Evolutionary conservation across 1,140 invertebrate genomes (phyloP), one percentile per base, ranked within the genome.

Genomic region (Ceratina australensis): DNA sequence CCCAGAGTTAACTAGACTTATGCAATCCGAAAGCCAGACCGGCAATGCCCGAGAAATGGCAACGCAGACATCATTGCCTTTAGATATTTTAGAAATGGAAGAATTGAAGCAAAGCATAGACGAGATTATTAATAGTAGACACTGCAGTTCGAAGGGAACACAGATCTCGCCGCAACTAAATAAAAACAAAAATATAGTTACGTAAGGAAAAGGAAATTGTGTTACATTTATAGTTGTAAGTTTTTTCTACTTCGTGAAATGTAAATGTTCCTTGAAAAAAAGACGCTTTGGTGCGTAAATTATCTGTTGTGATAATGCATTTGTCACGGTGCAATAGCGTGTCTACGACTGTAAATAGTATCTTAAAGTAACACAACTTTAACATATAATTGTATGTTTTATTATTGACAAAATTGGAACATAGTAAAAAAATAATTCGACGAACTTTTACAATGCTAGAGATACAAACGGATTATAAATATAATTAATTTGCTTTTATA

Each of bases 31-130:
- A 66, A 93, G 93, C 18, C 94, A 95, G 80, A 93, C 93, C 0
- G 65, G 50, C 12, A 94, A 93, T 87, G 94, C 93, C 0, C 92
- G 93, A 77, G 94, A 95, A 87, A 94, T 95, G 49, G 93, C 93
- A 3, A 94, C 93, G 16, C 94, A 94, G 81, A 94, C 93, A 1
- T 89, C 93, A 8, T 63, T 92, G 8, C 87, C 92, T 0, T 85
- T 92, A 20, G 92, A 92, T 74, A 88, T 92, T 72, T 78, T 92
- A 13, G 92, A 93, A 80, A 90, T 92, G 88, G 90, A 91, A 64
- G 91, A 90, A 61, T 84, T 92, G 16, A 91, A 92, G 68, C 87
- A 91, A 67, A 93, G 88, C 72, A 92, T 92, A 66, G 89, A 91
- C 64, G 91, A 92, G 66, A 89, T 92, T 50, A 91, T 91, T 56